Evolutionary conservation across 2,888 invertebrate species (phyloP), one percentile per base, ranked within the genome.

Genomic region (Thera obeliscata): DNA sequence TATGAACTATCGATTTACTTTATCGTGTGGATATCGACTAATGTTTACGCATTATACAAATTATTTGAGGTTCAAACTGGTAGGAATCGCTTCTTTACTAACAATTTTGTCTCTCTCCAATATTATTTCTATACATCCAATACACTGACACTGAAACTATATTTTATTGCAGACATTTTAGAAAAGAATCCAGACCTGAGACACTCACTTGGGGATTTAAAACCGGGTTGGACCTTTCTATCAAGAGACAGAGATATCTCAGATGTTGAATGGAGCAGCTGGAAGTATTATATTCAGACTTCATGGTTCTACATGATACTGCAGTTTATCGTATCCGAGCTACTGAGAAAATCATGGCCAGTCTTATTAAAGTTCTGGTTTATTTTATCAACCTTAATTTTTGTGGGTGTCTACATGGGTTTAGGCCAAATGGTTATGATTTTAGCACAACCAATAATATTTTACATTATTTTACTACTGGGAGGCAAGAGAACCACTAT

Each of bases 231-330:
- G 95, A 76, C 79, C 8, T 86, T 95, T 76, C 74, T 95, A 58
- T 84, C 88, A 41, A 90, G 94, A 76, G 93, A 93, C 71, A 94
- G 94, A 87, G 97, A 97, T 88, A 86, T 90, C 36, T 94, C 96
- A 33, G 97, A 97, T 87, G 90, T 94, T 80, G 97, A 97, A 90
- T 97, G 97, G 97, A 94, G 87, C 78, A 91, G 94, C 66, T 96
- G 95, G 94, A 94, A 94, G 77, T 94, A 89, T 72, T 93, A 94
- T 64, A 82, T 95, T 61, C 82, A 87, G 56, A 87, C 84, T 70
- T 84, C 95, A 61, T 90, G 94, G 81, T 93, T 94, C 62, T 96
- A 95, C 92, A 80, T 95, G 71, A 75, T 94, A 67, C 66, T 94
- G 38, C 95, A 96, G 78, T 87, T 95, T 73, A 36, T 93, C 57